Percentiles rank a stretch among this genome's conserved stretches.
phyloP scores from a whole-genome alignment of 2,797 vertebrate species.

The Diplodus sargus region DNA sequence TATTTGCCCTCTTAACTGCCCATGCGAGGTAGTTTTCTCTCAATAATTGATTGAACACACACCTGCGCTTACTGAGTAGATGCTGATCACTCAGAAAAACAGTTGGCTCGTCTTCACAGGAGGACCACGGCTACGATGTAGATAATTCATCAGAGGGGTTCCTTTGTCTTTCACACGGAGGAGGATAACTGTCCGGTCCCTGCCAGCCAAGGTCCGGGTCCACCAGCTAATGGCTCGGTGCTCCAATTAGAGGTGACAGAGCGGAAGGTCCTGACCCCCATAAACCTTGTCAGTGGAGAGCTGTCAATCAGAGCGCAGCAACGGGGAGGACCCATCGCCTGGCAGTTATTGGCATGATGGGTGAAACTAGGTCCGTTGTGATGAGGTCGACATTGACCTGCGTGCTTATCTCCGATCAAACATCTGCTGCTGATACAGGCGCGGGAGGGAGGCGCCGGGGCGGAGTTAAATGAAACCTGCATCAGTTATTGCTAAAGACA shows the following conservation, averaged over 20 bases:
- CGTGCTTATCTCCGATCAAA: slow-evolving; percentile 78
- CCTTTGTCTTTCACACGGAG: slow-evolving; percentile 59
- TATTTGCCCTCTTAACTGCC: slow-evolving; percentile 63
- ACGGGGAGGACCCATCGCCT: slow-evolving; percentile 66
- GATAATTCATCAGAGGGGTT: slow-evolving; percentile 65
- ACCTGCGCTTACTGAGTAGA: slow-evolving; percentile 52
- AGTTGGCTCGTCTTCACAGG: slow-evolving; percentile 42
- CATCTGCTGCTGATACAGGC: slow-evolving; percentile 77
- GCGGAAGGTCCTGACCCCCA: slow-evolving; percentile 78
- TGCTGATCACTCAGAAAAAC: slow-evolving; percentile 58
- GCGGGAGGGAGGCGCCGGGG: slow-evolving; percentile 29
- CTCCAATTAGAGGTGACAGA: slow-evolving; percentile 80
- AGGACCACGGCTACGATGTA: slow-evolving; percentile 6
- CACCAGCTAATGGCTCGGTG: slow-evolving; percentile 60
- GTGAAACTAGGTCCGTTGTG: slow-evolving; percentile 57
- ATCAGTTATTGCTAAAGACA: slow-evolving; percentile 67
- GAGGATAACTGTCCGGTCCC: slow-evolving; percentile 55
- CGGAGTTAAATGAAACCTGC: slow-evolving; percentile 50
- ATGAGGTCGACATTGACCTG: slow-evolving; percentile 79
- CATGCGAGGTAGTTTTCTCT: slow-evolving; percentile 49
- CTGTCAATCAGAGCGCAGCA: slow-evolving; percentile 76
- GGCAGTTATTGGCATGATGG: slow-evolving; percentile 74
- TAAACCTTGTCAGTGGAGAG: slow-evolving; percentile 79
- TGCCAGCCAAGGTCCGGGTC: slow-evolving; percentile 72
- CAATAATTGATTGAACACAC: slow-evolving; percentile 68